Evolutionary conservation across 2,113 vertebrate species (phyloP), one percentile per base, ranked within the genome.

Genomic region (Macrotus californicus): DNA sequence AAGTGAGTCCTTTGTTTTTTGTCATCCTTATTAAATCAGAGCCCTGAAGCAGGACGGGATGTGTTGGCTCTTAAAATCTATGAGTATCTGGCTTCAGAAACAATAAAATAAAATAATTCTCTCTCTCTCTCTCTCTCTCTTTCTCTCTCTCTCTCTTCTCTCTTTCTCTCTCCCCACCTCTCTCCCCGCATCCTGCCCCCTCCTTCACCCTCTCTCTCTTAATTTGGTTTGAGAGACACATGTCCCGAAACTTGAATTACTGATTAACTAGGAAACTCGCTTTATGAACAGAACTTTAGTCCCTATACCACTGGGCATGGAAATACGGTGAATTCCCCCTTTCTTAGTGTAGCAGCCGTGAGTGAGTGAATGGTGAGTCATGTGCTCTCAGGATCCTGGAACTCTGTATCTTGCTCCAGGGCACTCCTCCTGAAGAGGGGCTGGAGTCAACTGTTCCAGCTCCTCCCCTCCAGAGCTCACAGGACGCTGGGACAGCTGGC

Each of bases 21-120:
- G 39, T 70, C 79, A 70, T 70, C 87, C 79, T 96, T 91, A 87
- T 91, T 94, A 95, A 94, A 83, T 92, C 46, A 56, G 69, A 91
- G 52, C 61, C 94, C 69, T 24, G 59, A 83, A 86, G 91, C 75
- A 70, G 70, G 73, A 76, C 43, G 6, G 0, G 0, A 43, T 39
- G 61, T 10, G n/a, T 31, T 50, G 29, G 34, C 46, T 79, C 72
- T 75, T 91, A 88, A 94, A 93, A 94, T 43, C n/a, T 73, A 6
- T 6, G 34, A 24, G 54, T 11, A 75, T 91, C 84, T 83, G 39
- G 34, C 87, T 95, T 94, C 36, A 64, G 80, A 92, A 89, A 92
- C 34, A 66, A 64, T 72, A 79, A 89, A 90, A 75, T 34, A 31
- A 59, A 87, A 91, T 18, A 59, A 26, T 21, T 3, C 16, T 9